Evolutionary conservation across 1,140 invertebrate genomes (phyloP).

Genomic region (Triops longicaudatus): DNA sequence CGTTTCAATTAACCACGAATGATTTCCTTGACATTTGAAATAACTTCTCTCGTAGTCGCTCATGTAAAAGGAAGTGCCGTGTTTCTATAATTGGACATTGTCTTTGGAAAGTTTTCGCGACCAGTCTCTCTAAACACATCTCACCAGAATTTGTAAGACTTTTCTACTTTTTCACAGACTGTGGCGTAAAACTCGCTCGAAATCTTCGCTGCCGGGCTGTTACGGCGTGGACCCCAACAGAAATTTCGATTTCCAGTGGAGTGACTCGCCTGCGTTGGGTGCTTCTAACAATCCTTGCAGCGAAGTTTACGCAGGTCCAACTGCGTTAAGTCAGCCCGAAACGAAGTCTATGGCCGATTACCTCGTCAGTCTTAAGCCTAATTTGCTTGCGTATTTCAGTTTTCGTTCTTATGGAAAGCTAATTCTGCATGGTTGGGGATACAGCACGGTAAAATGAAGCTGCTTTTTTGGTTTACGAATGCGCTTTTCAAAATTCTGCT

Average conservation of each 20-base stretch:
- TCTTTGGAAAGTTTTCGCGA: no score
- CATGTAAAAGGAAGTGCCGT: no score
- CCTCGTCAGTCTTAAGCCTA: not conserved
- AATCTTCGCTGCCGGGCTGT: conserved; percentile 43
- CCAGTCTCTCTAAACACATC: no score
- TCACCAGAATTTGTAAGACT: no score
- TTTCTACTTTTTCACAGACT: conserved; percentile 46
- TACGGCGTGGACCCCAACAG: conserved; percentile 62
- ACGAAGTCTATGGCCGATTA: conserved; percentile 46
- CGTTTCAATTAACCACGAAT: no score
- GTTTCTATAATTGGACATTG: no score
- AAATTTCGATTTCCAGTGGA: conserved; percentile 65
- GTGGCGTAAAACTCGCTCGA: conserved; percentile 54
- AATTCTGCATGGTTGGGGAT: not conserved
- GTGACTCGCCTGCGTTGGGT: conserved; percentile 36
- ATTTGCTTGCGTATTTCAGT: not conserved
- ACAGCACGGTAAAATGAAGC: not conserved
- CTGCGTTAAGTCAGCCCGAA: conserved; percentile 75
- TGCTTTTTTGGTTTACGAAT: not conserved
- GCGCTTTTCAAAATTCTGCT: not conserved
- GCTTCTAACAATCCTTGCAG: conserved; percentile 54
- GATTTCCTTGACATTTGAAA: no score
- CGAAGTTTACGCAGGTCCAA: conserved; percentile 65
- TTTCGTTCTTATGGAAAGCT: not conserved
- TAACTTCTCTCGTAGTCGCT: no score